Base-by-base conservation (phyloP, 2,888 invertebrate species). In the Spilosoma lubricipeda region DNA sequence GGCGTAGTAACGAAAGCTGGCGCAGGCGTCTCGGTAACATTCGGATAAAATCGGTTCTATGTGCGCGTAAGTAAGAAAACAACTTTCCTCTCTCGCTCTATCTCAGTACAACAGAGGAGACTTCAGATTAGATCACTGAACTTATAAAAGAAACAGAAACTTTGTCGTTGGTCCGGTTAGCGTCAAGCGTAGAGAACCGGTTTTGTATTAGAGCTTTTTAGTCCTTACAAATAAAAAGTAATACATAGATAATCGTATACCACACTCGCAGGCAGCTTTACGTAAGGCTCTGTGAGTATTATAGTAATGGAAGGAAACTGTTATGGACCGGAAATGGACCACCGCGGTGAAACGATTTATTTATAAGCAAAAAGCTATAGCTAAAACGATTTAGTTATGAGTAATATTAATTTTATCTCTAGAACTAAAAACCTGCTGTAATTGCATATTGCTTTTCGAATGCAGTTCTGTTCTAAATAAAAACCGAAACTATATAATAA, bases 121-220 rank as follows among this genome's bases (percentile, higher is more conserved):
- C 89, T 87, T 86, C 87, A 89, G 90, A 92, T 92, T 91, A 91
- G 94, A 94, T 93, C 93, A 93, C 88, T 93, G 94, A 95, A 95
- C 93, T 90, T 91, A n/a, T n/a, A 92, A 94, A 93, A 93, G 93
- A 92, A 93, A 94, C 93, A 93, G 90, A 92, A 91, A 91, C 90
- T 90, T 91, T 80, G 85, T 86, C 84, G 85, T 85, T 92, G 92
- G 90, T 91, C 91, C 92, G 91, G 90, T 90, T 89, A 88, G 87
- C 88, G 88, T 81, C 84, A 84, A 76, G 84, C 84, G 90, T 86
- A 87, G 88, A 81, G 82, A 93, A 95, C 94, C 93, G 92, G 94
- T 93, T 93, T 90, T 79, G 79, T 89, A 88, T 91, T 91, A 92
- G 92, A 89, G 90, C 91, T 91, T 92, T 91, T 90, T 89, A 91